These are phyloP conservation scores for Celastrina argiolus DNA, from an alignment of 2,888 invertebrate genomes.

Conservation along the genomic window DNA sequence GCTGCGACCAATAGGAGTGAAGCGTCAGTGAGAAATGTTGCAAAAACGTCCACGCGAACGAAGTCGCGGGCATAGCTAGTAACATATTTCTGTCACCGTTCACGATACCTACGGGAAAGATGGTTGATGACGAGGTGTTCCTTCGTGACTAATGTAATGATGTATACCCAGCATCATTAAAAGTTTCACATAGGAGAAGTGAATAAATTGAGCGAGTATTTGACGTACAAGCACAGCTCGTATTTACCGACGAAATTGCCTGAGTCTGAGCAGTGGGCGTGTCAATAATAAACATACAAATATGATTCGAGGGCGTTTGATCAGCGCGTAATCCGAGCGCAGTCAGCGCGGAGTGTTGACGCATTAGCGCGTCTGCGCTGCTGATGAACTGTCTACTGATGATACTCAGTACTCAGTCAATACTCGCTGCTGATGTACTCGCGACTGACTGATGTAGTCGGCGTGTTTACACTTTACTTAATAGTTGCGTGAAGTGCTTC, in stretches of 20 bases:
- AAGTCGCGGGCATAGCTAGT: no score
- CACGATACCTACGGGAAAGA: no score
- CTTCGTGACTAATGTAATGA: no score
- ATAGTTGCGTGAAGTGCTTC: constrained; percentile 20
- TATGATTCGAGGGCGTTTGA: constrained; percentile 9
- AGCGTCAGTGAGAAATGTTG: no score
- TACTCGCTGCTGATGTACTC: background rate
- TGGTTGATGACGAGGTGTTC: no score
- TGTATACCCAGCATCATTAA: no score
- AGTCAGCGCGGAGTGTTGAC: constrained; percentile 24
- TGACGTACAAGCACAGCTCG: background rate
- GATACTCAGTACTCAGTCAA: background rate
- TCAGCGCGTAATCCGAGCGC: constrained; percentile 23
- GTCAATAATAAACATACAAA: constrained; percentile 7
- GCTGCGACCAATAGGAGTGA: no score
- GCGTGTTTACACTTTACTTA: constrained; percentile 26
- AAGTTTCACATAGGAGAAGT: background rate
- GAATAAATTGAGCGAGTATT: background rate
- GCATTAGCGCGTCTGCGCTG: constrained; percentile 22
- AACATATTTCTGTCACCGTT: no score
- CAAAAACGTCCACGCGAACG: no score
- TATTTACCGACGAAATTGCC: background rate
- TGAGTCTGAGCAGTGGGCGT: background rate
- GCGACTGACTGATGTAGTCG: constrained; percentile 15
- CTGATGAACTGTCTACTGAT: background rate